Evolutionary conservation across 2,888 invertebrate genomes (phyloP), one percentile per base, ranked within the genome.

Genomic region (Agrilus cyanescens): DNA sequence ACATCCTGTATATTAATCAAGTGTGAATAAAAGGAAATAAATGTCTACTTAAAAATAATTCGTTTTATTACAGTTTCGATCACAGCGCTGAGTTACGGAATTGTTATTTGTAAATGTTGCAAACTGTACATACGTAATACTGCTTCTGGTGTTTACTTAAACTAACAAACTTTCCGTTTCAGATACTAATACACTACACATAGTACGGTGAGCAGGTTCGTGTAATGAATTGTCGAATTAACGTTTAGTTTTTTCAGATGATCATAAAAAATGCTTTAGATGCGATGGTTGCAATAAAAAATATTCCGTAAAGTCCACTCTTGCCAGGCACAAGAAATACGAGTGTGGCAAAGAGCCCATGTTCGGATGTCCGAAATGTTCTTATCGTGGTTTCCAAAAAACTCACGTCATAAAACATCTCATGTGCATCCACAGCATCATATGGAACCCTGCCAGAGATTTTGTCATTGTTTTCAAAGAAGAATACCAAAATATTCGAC

Each of bases 291-390:
- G 75, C 51, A 68, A 68, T 51, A 72, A 73, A 57, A 70, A 68
- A 43, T 75, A 75, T 58, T 63, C 69, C 50, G 64, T 73, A 12
- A 74, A 74, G 56, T 72, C 75, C 37, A 74, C 75, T 40, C 56
- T 76, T 46, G 50, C 68, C 74, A 8, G 76, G 74, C 54, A 66
- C 70, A 54, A 68, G 65, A 45, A 68, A 65, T 51, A 49, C 40
- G 50, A 53, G 38, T 53, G 53, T 37, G 51, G 53, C 32, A 50
- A 50, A 44, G 49, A 50, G 51, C 59, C 52, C 51, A 57, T 46
- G 51, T 58, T 40, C 51, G 50, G 38, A 8, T 55, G 55, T 38
- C 47, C 42, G 4, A 40, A 38, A 12, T 50, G 50, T 15, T 33
- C 16, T n/a, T 50, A 50, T 32, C 47, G 41, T 18, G 46, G 45